These are phyloP conservation scores for Seladonia tumulorum DNA, from an alignment of 2,888 invertebrate genomes.

Conservation along the genomic window DNA sequence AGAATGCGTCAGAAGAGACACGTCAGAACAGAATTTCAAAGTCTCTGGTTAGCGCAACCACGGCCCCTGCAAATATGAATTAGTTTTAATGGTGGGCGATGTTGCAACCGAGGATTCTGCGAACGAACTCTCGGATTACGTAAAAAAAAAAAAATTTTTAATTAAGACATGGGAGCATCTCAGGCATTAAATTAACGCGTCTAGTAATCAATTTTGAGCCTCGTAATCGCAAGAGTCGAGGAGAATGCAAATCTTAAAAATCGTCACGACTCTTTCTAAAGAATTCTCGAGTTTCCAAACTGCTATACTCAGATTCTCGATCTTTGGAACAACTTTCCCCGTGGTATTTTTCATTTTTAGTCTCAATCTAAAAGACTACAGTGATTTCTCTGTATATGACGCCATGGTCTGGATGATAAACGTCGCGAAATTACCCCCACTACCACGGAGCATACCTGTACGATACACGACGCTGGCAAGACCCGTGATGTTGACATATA, in stretches of 20 bases:
- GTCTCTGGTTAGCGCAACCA: constrained; percentile 27
- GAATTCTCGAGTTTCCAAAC: no score
- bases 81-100: constrained; percentile 19
- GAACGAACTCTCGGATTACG: constrained; percentile 13
- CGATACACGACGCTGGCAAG: no score
- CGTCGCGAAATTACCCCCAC: no score
- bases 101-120: constrained; percentile 23
- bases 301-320: no score
- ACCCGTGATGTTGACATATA: no score
- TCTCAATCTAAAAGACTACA: no score
- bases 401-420: no score
- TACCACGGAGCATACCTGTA: no score
- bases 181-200: neutral
- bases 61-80: constrained; percentile 18
- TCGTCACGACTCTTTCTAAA: no score
- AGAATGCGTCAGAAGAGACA: constrained; percentile 25
- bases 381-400: no score
- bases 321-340: no score
- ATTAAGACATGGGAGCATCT: neutral
- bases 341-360: no score
- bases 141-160: constrained; percentile 8
- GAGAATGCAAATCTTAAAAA: neutral
- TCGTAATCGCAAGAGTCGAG: neutral
- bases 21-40: constrained; percentile 18
- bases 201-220: neutral